phyloP scores from a whole-genome alignment of 2,113 vertebrate species.

The Ameiurus melas region DNA sequence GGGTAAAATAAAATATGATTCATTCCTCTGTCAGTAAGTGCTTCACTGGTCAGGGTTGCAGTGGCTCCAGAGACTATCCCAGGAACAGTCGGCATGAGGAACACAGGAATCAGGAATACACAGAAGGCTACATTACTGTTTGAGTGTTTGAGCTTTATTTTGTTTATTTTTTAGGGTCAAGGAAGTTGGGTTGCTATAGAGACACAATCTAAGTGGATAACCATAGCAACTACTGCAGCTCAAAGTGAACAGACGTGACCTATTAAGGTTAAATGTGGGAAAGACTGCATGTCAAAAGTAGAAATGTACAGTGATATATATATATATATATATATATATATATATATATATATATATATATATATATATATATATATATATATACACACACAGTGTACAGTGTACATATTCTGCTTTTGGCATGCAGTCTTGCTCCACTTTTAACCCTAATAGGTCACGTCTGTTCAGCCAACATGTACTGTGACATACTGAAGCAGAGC shows the following conservation, averaged over 20 bases:
- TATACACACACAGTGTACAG: too few species aligned
- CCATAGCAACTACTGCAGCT: constrained; percentile 72
- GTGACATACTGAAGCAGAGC: too few species aligned
- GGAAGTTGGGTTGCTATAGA: constrained; percentile 74
- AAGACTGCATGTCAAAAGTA: neutral
- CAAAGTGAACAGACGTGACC: constrained; percentile 35
- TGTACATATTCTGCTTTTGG: too few species aligned
- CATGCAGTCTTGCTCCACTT: too few species aligned
- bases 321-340: neutral
- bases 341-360: too few species aligned
- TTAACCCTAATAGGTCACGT: too few species aligned
- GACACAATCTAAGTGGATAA: constrained; percentile 64
- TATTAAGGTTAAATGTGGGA: constrained; percentile 30
- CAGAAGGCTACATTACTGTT: too few species aligned
- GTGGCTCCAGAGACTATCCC: neutral
- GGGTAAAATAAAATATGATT: too few species aligned
- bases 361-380: too few species aligned
- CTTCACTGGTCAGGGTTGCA: neutral
- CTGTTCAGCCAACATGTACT: too few species aligned
- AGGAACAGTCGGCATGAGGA: neutral
- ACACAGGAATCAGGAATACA: neutral
- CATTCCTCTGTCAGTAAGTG: neutral
- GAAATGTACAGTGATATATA: too few species aligned
- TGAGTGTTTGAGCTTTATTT: too few species aligned
- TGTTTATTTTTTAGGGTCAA: constrained; percentile 46